Base-by-base conservation (phyloP, 2,113 vertebrate genomes). In the Cranoglanis bouderius region DNA sequence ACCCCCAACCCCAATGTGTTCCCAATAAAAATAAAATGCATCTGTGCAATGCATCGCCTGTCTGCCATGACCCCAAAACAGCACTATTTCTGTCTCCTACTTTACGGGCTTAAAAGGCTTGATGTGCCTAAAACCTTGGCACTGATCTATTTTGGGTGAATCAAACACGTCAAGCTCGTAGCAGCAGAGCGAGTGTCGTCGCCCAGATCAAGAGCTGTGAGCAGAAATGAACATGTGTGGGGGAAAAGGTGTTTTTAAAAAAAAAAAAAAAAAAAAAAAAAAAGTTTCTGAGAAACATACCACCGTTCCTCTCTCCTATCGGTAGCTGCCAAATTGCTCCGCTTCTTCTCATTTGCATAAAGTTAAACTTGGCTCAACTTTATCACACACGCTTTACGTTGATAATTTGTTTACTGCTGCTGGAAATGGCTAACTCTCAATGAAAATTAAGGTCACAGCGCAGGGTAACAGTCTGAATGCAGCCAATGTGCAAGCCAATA, bases 331-430 rank as follows among this genome's bases (percentile, higher is more conserved):
- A 80, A 80, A 51, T 53, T 80, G 5, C 46, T n/a, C 46, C 14
- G 46, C 14, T 80, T 80, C 14, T 80, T 80, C 29, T 18, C 77
- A 53, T 80, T 80, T 80, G 29, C 77, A 80, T 80, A n/a, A 53
- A 18, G 49, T 51, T 80, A 16, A 80, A 32, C 77, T 32, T 53
- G 29, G 77, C 49, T 53, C 18, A 29, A 49, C 24, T 49, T 75
- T 24, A 75, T 75, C 21, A 3, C 72, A 46, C 38, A 3, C 38
- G 46, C 24, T 51, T n/a, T 1, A 29, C 0, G 29, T 80, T 49
- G 46, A n/a, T 35, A 18, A 80, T 80, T 51, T 80, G 46, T 80
- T 6, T 51, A 16, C 26, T 49, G 43, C 6, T 2, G 12, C 5
- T n/a, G 5, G 12, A 51, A 51, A 51, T 74, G 8, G 14, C 70